Evolutionary conservation across 2,797 vertebrate species (phyloP).

Genomic region (Propithecus perrieri): DNA sequence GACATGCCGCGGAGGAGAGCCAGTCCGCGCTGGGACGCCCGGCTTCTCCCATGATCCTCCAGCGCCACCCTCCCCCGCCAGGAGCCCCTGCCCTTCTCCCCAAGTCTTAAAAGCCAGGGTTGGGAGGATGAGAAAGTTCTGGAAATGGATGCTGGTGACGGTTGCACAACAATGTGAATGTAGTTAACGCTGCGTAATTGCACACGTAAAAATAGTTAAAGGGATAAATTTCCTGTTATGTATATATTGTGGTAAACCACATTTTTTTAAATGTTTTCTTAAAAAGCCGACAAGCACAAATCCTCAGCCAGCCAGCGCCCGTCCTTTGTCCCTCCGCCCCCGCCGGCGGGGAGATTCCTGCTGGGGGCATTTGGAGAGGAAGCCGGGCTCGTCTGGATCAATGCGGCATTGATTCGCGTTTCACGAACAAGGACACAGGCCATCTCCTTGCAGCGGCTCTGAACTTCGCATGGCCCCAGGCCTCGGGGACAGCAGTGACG

Average conservation of each 20-base stretch:
- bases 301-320: background rate
- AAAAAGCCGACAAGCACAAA: background rate
- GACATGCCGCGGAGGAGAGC: background rate
- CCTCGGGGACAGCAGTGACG: constrained; percentile 63
- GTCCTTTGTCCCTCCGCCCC: background rate
- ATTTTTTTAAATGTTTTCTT: background rate
- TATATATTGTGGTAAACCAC: background rate
- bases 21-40: background rate
- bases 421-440: constrained; percentile 60
- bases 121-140: background rate
- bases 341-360: background rate
- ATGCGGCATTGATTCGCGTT: constrained; percentile 80
- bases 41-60: background rate
- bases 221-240: background rate
- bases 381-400: constrained; percentile 77
- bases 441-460: constrained; percentile 72
- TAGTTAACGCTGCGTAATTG: accelerated
- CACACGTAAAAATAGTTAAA: background rate
- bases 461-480: constrained; percentile 80
- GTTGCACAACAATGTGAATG: accelerated
- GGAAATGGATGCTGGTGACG: background rate
- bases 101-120: background rate
- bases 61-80: constrained; percentile 21
- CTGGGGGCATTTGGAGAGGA: constrained; percentile 69
- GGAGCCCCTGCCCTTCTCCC: background rate